These are phyloP conservation scores for Cyanistes caeruleus DNA, from an alignment of 2,113 vertebrate species.

Conservation along the genomic window DNA sequence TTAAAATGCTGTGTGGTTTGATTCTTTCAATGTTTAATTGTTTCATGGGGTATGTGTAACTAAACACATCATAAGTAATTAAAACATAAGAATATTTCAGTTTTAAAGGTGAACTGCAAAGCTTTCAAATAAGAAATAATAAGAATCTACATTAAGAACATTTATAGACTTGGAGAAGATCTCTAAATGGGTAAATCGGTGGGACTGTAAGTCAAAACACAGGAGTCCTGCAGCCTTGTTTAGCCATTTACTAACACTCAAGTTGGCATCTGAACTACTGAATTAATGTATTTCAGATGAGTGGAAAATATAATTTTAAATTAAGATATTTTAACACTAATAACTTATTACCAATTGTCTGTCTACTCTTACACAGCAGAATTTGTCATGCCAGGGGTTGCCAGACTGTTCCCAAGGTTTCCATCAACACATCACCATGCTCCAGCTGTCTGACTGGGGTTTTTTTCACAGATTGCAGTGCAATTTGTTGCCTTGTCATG, in stretches of 20 bases:
- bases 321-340: background rate
- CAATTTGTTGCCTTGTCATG: background rate
- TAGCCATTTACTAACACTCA: background rate
- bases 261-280: background rate
- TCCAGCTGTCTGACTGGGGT: accelerated
- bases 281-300: background rate
- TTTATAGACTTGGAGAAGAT: background rate
- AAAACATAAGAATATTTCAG: background rate
- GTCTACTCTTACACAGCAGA: background rate
- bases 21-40: background rate
- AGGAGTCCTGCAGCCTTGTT: background rate
- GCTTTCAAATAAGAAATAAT: background rate
- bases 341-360: background rate
- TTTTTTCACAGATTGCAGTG: background rate
- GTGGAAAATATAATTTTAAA: background rate
- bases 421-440: background rate
- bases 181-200: background rate
- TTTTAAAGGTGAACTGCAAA: constrained; percentile 25
- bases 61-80: background rate
- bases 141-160: background rate
- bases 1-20: background rate
- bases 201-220: background rate
- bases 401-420: background rate
- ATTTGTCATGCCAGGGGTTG: background rate
- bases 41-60: background rate